These are phyloP conservation scores for Phylloscopus trochilus DNA, from an alignment of 2,113 vertebrate genomes.

Conservation along the genomic window DNA sequence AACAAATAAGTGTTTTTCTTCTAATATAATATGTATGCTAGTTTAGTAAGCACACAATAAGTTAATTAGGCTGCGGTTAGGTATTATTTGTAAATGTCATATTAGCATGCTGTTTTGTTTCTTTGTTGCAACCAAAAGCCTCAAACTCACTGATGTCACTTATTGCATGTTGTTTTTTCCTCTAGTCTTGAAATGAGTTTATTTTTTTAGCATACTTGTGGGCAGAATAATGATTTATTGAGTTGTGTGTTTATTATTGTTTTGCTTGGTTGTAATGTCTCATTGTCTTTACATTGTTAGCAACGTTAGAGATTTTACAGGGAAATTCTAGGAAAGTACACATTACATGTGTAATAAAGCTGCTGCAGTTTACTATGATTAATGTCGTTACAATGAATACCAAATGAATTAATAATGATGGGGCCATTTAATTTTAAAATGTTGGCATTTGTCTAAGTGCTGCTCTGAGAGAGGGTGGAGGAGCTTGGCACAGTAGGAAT, in stretches of 20 bases:
- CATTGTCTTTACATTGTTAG: slow-evolving; percentile 48
- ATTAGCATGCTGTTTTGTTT: slow-evolving; percentile 74
- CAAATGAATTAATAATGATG: slow-evolving; percentile 62
- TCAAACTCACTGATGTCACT: slow-evolving; percentile 59
- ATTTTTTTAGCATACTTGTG: slow-evolving; percentile 59
- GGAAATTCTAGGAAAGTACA: slow-evolving; percentile 33
- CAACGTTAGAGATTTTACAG: slow-evolving; percentile 32
- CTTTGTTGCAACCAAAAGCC: slow-evolving; percentile 59
- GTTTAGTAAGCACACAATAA: slow-evolving; percentile 76
- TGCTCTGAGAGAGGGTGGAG: slow-evolving; percentile 30
- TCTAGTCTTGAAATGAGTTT: slow-evolving; percentile 47
- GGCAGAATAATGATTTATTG: slow-evolving; percentile 65
- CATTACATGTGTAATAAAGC: slow-evolving; percentile 51
- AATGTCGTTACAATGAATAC: slow-evolving; percentile 49
- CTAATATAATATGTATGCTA: slow-evolving; percentile 71
- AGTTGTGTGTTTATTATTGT: slow-evolving; percentile 46
- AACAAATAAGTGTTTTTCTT: slow-evolving; percentile 75
- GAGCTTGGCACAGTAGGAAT: not conserved
- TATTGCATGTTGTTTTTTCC: slow-evolving; percentile 6
- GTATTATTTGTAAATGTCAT: slow-evolving; percentile 81
- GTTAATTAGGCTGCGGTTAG: slow-evolving; percentile 79
- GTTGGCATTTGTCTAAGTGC: slow-evolving; percentile 48
- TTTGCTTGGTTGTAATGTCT: slow-evolving; percentile 18
- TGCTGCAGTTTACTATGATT: slow-evolving; percentile 45
- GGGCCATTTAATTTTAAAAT: slow-evolving; percentile 56